Evolutionary conservation across 1,140 invertebrate genomes (phyloP), one percentile per base, ranked within the genome.

Genomic region (Sitobion miscanthi): DNA sequence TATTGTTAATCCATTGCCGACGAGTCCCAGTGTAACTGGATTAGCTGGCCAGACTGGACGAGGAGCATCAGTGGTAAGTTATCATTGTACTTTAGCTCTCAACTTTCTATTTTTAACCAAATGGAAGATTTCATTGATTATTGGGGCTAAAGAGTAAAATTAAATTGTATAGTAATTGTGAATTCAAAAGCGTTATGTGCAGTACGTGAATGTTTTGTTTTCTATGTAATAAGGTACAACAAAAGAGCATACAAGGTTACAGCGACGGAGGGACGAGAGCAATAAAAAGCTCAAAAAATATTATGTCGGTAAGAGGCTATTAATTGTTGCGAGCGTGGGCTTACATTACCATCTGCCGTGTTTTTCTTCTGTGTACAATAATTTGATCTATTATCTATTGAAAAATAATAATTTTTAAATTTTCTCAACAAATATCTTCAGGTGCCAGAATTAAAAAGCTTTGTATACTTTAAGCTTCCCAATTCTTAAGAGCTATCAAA

Each of bases 1-100:
- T 21, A 85, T 94, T 54, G 91, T 94, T 62, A 94, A 94, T 89
- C 91, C 85, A 38, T 25, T 94, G 23, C 93, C 93, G 14, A 94
- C 69, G 38, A 97, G 96, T 94, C 97, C 97, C 4, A 96, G 97
- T 94, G 91, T 93, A 17, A 96, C 96, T 42, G 96, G 95, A n/a
- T 95, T 97, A 94, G 97, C 97, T n/a, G 96, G 97, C 93, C 97
- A 98, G 95, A 98, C 98, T 52, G 98, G 98, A 93, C 96, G 98
- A 93, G 98, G 98, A 93, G 97, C 97, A 92, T 98, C 97, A 94
- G 97, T 99, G 96, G 98, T 98, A 96, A 97, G 97, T 96, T 5
- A 52, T 83, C 14, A 82, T 47, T 82, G 52, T 86, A 35, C 6
- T 92, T 92, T 85, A 38, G 82, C 11, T 49, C 38, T 83, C 35